A percentile compares a stretch with the other conserved stretches of the same genome.
Evolutionary conservation across 2,888 invertebrate species (phyloP).

Genomic region (Erebia palarica): DNA sequence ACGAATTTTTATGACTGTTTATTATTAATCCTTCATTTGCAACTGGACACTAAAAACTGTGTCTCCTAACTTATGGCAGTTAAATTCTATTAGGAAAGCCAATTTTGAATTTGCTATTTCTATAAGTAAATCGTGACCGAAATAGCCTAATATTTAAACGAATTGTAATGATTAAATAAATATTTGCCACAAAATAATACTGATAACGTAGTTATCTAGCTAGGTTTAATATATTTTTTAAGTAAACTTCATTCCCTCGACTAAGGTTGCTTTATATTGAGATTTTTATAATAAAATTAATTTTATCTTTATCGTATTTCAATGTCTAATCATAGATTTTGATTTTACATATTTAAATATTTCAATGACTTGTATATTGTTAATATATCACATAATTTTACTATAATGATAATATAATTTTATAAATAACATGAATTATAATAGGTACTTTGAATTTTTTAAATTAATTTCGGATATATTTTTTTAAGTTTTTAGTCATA

Average conservation of each 20-base stretch:
- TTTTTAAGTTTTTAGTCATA: not conserved
- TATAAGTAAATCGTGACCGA: too few species aligned
- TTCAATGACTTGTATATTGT: not conserved
- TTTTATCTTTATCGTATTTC: not conserved
- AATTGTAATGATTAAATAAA: too few species aligned
- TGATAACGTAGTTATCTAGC: too few species aligned
- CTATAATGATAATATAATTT: not conserved
- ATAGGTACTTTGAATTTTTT: too few species aligned
- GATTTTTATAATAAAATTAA: conserved; percentile 12
- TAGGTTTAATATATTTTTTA: not conserved
- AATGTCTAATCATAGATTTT: not conserved
- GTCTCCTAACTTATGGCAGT: too few species aligned
- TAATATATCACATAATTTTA: conserved; percentile 3
- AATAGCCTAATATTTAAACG: too few species aligned
- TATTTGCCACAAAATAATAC: too few species aligned
- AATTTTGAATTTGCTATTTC: too few species aligned
- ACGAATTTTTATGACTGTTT: too few species aligned
- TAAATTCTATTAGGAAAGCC: too few species aligned
- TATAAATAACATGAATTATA: not conserved
- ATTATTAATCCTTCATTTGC: too few species aligned
- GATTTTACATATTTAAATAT: not conserved
- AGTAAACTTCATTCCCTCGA: conserved; percentile 17
- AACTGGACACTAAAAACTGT: too few species aligned
- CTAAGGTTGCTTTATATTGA: conserved; percentile 17
- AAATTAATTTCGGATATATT: not conserved